A percentile compares a stretch with the other conserved stretches of the same genome.
Conservation (phyloP, 2,797 vertebrate genomes). For the Scolopax bukidnonensis region DNA sequence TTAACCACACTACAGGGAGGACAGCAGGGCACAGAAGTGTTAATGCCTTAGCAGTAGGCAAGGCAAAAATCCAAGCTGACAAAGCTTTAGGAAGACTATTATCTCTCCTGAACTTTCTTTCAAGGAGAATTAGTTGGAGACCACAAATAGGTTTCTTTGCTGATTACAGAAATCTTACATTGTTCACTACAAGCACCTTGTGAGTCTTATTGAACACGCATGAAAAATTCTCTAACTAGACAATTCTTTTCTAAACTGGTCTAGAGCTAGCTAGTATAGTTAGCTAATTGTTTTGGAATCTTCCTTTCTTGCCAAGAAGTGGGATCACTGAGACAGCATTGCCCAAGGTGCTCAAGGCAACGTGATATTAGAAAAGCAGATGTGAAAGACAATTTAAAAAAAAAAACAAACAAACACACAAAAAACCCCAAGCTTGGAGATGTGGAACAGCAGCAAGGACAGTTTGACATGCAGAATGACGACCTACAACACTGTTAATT, state of each 20-base stretch:
- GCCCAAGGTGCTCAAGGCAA: background rate
- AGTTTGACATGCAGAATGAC: background rate
- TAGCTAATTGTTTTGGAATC: background rate
- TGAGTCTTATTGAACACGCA: background rate
- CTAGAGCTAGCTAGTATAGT: background rate
- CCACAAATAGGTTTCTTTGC: background rate
- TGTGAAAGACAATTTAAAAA: background rate
- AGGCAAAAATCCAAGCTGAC: background rate
- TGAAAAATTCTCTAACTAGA: background rate
- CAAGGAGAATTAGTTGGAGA: background rate
- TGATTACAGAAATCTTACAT: background rate
- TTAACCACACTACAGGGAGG: background rate
- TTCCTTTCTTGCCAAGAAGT: background rate
- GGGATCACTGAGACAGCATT: background rate
- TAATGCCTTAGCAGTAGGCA: background rate
- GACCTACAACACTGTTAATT: background rate
- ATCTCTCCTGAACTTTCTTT: background rate
- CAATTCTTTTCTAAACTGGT: background rate
- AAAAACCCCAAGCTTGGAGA: background rate
- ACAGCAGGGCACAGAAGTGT: background rate
- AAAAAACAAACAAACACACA: background rate
- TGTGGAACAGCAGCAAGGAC: background rate
- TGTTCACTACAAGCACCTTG: background rate
- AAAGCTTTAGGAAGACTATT: background rate
- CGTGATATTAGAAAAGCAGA: background rate